Evolutionary conservation across 2,888 invertebrate genomes (phyloP).

Genomic region (Spodoptera exigua): DNA sequence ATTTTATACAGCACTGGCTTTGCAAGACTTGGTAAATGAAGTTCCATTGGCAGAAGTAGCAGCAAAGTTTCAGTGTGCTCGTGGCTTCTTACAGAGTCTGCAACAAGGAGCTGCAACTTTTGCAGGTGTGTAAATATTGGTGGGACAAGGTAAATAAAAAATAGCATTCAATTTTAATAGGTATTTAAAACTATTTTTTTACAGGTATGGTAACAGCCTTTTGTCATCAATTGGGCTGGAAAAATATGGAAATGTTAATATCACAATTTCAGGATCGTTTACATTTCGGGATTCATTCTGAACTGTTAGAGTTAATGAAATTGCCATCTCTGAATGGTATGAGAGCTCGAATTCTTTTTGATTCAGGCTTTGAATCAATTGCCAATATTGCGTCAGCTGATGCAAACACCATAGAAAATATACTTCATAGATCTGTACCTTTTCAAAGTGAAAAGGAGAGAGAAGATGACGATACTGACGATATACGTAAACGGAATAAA

Average conservation of each 20-base stretch:
- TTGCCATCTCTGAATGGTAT: slow-evolving; percentile 95
- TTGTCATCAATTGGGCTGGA: slow-evolving; percentile 97
- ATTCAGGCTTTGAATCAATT: slow-evolving; percentile 94
- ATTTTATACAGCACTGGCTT: slow-evolving; percentile 96
- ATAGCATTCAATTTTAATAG: background rate
- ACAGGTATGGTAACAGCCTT: slow-evolving; percentile 99
- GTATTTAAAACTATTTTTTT: slow-evolving; percentile 27
- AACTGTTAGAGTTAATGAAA: slow-evolving; percentile 97
- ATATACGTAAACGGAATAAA: slow-evolving; percentile 91
- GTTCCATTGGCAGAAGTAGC: slow-evolving; percentile 94
- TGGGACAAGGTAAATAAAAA: background rate
- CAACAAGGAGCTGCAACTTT: slow-evolving; percentile 98
- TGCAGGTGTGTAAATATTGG: slow-evolving; percentile 90
- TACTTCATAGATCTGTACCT: slow-evolving; percentile 93
- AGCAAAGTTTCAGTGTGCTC: slow-evolving; percentile 94
- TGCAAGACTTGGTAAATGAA: slow-evolving; percentile 98
- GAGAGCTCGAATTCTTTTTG: slow-evolving; percentile 95
- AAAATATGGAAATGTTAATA: slow-evolving; percentile 95
- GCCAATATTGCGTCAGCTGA: slow-evolving; percentile 94
- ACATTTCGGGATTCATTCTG: slow-evolving; percentile 97
- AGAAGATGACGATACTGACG: slow-evolving; percentile 91
- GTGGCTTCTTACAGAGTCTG: slow-evolving; percentile 97
- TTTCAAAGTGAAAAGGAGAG: slow-evolving; percentile 95
- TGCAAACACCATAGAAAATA: slow-evolving; percentile 91
- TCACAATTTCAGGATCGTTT: slow-evolving; percentile 98